A percentile compares a stretch with the other conserved stretches of the same genome.
Evolutionary conservation across 1,140 invertebrate genomes (phyloP).

Genomic region (Ladona fulva): DNA sequence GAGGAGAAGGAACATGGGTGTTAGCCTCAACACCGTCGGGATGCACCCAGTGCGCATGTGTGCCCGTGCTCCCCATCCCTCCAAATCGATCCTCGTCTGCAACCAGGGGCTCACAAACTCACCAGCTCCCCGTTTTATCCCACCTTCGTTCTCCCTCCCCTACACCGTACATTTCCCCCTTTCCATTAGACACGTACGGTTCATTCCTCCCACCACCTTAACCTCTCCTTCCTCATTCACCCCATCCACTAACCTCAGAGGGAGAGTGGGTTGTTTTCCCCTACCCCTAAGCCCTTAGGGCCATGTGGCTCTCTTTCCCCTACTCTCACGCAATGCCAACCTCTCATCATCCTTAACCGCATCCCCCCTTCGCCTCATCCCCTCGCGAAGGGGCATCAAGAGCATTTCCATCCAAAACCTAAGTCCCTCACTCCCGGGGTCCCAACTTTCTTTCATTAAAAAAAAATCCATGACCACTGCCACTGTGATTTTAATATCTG

Average conservation of each 20-base stretch:
- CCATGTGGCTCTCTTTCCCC: too few relatives aligned
- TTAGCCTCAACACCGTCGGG: not conserved
- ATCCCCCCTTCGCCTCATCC: not conserved
- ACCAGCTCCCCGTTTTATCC: not conserved
- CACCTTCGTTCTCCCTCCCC: too few relatives aligned
- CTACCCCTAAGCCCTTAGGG: too few relatives aligned
- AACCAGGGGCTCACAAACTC: not conserved
- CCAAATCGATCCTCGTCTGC: not conserved
- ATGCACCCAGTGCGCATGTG: not conserved
- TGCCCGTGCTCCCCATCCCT: not conserved
- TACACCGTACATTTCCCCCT: not conserved
- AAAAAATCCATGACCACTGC: constrained; percentile 3
- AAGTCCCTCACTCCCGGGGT: not conserved
- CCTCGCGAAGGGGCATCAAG: not conserved
- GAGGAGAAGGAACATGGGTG: not conserved
- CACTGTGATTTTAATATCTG: constrained; percentile 6
- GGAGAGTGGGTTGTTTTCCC: too few relatives aligned
- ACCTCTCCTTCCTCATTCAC: not conserved
- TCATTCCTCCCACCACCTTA: not conserved
- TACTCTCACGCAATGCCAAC: not conserved
- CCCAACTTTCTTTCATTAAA: not conserved
- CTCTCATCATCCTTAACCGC: not conserved
- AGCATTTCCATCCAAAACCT: not conserved
- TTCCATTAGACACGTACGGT: not conserved
- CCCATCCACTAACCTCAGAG: not conserved